phyloP scores from a whole-genome alignment of 2,888 invertebrate species.

The Mythimna lalbum region DNA sequence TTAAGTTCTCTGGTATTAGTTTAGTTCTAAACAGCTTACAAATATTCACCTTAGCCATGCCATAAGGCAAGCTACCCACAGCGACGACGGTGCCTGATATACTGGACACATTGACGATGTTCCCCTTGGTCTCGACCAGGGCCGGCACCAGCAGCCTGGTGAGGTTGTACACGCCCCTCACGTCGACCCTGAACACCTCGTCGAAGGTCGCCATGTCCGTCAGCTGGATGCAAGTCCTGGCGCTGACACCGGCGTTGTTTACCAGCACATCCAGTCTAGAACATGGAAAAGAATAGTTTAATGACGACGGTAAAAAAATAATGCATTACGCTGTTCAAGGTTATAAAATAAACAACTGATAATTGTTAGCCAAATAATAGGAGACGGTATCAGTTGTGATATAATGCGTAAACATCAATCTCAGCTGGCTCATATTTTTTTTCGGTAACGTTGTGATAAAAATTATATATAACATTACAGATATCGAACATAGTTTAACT shows the following conservation, averaged over 20 bases:
- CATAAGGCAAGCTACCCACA: constrained; percentile 95
- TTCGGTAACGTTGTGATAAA: not conserved
- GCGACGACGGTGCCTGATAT: constrained; percentile 93
- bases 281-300: not conserved
- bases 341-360: not conserved
- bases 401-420: constrained; percentile 1
- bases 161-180: constrained; percentile 91
- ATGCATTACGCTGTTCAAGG: too few relatives aligned
- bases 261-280: constrained; percentile 68
- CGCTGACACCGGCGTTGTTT: constrained; percentile 90
- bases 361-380: not conserved
- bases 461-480: not conserved
- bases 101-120: constrained; percentile 94
- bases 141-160: constrained; percentile 93
- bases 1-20: too few relatives aligned
- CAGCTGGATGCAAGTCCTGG: constrained; percentile 73
- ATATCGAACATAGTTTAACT: not conserved
- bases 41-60: constrained; percentile 93
- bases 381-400: not conserved
- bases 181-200: constrained; percentile 91
- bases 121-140: constrained; percentile 92
- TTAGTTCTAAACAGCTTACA: not conserved
- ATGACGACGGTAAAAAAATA: not conserved
- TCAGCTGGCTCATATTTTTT: not conserved
- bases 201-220: constrained; percentile 71